These are phyloP conservation scores for Conistra vaccinii DNA, from an alignment of 2,888 invertebrate genomes.

Conservation along the genomic window DNA sequence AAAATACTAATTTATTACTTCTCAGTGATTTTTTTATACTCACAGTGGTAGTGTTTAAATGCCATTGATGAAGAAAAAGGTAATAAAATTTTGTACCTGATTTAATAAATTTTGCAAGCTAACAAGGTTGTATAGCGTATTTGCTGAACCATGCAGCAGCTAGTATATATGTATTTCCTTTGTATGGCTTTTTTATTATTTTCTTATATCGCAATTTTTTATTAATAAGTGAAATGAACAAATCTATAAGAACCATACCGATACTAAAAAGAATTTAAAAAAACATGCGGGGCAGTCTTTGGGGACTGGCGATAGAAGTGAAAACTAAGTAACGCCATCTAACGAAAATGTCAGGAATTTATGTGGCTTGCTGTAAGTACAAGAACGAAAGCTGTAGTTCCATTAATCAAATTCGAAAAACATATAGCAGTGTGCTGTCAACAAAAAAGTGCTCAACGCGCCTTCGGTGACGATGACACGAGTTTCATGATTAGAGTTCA, in stretches of 20 bases:
- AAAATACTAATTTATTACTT: neutral
- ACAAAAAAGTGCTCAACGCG: no score
- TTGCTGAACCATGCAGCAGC: slow-evolving; percentile 14
- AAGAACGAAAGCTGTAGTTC: no score
- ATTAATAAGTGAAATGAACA: neutral
- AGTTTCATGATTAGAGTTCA: no score
- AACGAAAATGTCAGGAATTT: no score
- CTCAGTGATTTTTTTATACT: neutral
- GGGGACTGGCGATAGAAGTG: no score
- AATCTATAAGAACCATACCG: neutral
- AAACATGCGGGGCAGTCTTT: no score
- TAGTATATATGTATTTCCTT: neutral
- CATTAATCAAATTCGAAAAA: no score
- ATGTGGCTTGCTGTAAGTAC: no score
- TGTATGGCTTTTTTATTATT: neutral
- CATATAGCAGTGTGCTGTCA: no score
- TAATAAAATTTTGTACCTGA: neutral
- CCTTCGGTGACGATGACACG: no score
- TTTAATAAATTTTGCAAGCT: slow-evolving; percentile 4
- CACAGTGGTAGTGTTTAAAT: neutral
- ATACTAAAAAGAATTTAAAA: neutral
- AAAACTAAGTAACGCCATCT: no score
- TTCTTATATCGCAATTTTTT: neutral
- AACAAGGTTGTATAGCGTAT: slow-evolving; percentile 11
- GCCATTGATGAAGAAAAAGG: slow-evolving; percentile 4